These are phyloP conservation scores for Sylvia borin DNA, from an alignment of 2,797 vertebrate genomes.

Conservation along the genomic window DNA sequence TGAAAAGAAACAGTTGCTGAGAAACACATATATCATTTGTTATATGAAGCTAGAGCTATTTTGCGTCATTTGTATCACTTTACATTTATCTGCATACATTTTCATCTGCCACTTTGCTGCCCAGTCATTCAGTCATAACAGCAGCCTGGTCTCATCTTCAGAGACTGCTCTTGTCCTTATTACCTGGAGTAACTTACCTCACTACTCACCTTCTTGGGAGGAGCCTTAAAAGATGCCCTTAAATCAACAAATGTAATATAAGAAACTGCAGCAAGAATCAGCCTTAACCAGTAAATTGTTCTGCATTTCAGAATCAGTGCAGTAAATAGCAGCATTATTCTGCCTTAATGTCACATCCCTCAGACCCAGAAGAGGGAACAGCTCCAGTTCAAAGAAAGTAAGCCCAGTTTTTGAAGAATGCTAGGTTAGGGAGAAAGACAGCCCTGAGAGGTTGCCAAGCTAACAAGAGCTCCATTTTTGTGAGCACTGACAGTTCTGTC, in stretches of 20 bases:
- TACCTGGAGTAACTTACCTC: neutral
- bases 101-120: constrained; percentile 18
- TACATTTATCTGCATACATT: constrained; percentile 48
- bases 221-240: neutral
- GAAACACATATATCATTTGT: neutral
- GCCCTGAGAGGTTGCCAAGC: neutral
- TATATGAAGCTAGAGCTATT: neutral
- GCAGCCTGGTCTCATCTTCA: neutral
- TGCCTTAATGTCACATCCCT: neutral
- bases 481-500: neutral
- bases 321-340: neutral
- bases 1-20: neutral
- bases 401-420: neutral
- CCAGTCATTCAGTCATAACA: neutral
- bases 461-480: neutral
- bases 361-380: neutral
- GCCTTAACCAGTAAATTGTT: neutral
- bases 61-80: constrained; percentile 28
- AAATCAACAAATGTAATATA: neutral
- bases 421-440: neutral
- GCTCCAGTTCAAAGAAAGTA: neutral
- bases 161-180: neutral
- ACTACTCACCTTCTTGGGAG: neutral
- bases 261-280: neutral
- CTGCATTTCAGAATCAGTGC: neutral